Evolutionary conservation across 64 coral and sea anemone species (phyloP).

Genomic region (Trachythela sp.): DNA sequence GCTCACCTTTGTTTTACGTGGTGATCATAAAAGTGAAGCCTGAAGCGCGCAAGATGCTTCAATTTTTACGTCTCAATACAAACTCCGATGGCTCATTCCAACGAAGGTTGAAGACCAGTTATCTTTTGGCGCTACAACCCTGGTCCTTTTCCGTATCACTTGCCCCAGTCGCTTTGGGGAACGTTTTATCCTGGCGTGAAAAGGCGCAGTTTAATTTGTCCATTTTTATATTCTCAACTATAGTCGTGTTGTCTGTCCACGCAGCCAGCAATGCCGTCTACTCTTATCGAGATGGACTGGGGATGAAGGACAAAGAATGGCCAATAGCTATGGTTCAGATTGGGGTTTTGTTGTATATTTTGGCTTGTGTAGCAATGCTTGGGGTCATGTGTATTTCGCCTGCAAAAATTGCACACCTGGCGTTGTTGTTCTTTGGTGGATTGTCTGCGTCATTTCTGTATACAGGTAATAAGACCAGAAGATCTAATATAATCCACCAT

Average conservation of each 20-base stretch:
- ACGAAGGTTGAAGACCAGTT: not conserved
- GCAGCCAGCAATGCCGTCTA: constrained; percentile 67
- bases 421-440: constrained; percentile 52
- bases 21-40: too few species aligned
- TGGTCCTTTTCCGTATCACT: constrained; percentile 75
- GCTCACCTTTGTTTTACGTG: too few species aligned
- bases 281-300: constrained; percentile 52
- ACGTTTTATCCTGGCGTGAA: constrained; percentile 58
- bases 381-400: constrained; percentile 40
- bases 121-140: constrained; percentile 44
- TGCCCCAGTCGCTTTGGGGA: constrained; percentile 51
- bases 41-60: not conserved
- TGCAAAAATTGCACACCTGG: constrained; percentile 29
- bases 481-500: too few species aligned
- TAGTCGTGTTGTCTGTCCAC: constrained; percentile 49
- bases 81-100: not conserved
- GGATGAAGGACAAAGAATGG: constrained; percentile 43
- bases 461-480: constrained; percentile 31
- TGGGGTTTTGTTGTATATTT: constrained; percentile 45
- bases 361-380: constrained; percentile 35
- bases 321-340: constrained; percentile 31
- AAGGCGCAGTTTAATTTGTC: constrained; percentile 25
- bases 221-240: constrained; percentile 29
- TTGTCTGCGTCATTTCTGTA: constrained; percentile 65
- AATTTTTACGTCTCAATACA: not conserved